Evolutionary conservation across 2,888 invertebrate species (phyloP).

Genomic region (Papilio protenor): DNA sequence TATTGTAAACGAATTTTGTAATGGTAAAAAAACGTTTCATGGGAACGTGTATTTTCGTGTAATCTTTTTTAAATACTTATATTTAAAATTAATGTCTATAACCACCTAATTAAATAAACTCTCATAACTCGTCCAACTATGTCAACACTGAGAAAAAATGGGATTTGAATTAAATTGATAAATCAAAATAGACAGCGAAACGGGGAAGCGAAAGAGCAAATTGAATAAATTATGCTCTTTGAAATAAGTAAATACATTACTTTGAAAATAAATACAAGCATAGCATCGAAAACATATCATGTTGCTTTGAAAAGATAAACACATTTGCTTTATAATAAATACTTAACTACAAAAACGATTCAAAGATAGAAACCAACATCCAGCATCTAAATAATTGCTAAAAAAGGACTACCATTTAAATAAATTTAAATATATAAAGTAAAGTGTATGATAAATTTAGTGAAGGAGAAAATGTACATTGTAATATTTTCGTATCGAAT

Average conservation of each 20-base stretch:
- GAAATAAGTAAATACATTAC: conserved; percentile 37
- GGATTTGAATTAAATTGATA: conserved; percentile 33
- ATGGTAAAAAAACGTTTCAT: no score
- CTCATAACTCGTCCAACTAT: conserved; percentile 21
- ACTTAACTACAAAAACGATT: not conserved
- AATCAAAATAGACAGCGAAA: conserved; percentile 31
- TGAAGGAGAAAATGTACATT: conserved; percentile 45
- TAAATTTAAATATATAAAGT: conserved; percentile 34
- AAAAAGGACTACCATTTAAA: conserved; percentile 12
- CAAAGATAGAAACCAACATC: not conserved
- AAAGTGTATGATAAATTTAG: conserved; percentile 37
- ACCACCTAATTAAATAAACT: conserved; percentile 4
- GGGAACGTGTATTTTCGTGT: no score
- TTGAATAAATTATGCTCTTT: conserved; percentile 29
- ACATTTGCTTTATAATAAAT: not conserved
- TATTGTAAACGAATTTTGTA: no score
- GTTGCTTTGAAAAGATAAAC: not conserved
- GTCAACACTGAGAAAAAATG: conserved; percentile 27
- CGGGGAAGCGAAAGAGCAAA: conserved; percentile 26
- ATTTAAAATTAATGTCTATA: not conserved
- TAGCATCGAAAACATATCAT: not conserved
- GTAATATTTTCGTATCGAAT: conserved; percentile 69
- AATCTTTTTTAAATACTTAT: no score
- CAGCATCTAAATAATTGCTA: not conserved
- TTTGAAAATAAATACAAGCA: conserved; percentile 22